phyloP scores from a whole-genome alignment of 2,797 vertebrate species.

The Thamnophis elegans region DNA sequence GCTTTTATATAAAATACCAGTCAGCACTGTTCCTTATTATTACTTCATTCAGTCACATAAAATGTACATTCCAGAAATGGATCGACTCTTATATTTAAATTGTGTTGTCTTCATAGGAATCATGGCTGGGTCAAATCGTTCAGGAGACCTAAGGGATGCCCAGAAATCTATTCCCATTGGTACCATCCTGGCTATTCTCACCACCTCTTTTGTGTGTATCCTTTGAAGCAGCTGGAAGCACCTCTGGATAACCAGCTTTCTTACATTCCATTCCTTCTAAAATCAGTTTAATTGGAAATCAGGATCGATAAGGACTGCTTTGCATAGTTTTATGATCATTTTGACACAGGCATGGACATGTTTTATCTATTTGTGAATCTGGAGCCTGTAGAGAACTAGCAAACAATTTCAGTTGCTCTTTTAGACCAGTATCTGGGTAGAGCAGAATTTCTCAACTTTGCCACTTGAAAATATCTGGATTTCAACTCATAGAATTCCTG shows the following conservation, averaged over 20 bases:
- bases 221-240: constrained; percentile 52
- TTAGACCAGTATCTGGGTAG: not conserved
- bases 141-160: constrained; percentile 89
- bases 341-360: not conserved
- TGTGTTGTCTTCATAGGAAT: constrained; percentile 75
- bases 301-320: not conserved
- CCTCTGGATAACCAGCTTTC: not conserved
- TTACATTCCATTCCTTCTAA: not conserved
- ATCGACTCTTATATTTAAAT: not conserved
- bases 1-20: not conserved
- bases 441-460: not conserved
- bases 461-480: not conserved
- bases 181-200: constrained; percentile 88
- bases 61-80: not conserved
- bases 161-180: constrained; percentile 91
- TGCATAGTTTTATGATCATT: not conserved
- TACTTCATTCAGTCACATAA: not conserved
- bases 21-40: not conserved
- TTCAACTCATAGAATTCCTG: not conserved
- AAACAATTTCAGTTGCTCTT: not conserved
- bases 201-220: constrained; percentile 93
- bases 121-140: constrained; percentile 94
- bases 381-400: not conserved
- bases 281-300: not conserved
- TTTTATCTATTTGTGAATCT: not conserved